These are phyloP conservation scores for Mixornis gularis DNA, from an alignment of 2,113 vertebrate genomes.

Conservation along the genomic window DNA sequence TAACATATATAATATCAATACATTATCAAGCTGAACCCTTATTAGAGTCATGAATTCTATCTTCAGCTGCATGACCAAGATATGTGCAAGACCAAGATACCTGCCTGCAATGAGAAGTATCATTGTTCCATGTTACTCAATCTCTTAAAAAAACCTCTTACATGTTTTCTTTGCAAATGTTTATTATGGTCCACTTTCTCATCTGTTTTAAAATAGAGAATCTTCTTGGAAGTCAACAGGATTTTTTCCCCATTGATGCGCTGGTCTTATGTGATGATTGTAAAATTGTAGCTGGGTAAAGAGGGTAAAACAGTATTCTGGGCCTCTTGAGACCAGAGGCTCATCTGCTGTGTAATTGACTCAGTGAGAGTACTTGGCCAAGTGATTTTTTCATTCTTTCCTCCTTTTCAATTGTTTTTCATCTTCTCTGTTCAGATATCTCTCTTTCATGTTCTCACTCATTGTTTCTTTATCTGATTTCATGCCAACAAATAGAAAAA, in stretches of 20 bases:
- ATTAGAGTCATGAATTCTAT: neutral
- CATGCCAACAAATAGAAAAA: neutral
- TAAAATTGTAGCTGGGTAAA: neutral
- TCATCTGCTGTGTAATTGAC: neutral
- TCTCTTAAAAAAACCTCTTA: neutral
- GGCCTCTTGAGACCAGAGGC: neutral
- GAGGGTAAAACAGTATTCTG: neutral
- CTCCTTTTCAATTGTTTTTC: neutral
- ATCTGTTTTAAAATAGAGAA: neutral
- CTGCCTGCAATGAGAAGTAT: neutral
- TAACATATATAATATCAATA: neutral
- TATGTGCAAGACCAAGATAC: neutral
- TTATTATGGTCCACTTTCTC: neutral
- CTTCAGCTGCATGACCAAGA: neutral
- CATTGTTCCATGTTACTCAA: neutral
- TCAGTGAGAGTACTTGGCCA: neutral
- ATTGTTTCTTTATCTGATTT: neutral
- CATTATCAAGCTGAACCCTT: neutral
- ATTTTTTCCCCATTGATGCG: neutral
- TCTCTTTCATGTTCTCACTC: neutral
- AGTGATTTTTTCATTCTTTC: neutral
- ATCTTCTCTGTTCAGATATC: neutral
- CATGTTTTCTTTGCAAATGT: neutral
- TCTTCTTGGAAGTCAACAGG: neutral
- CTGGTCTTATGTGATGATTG: fast-evolving